Evolutionary conservation across 2,888 invertebrate genomes (phyloP), one percentile per base, ranked within the genome.

Genomic region (Eilema griseolum): DNA sequence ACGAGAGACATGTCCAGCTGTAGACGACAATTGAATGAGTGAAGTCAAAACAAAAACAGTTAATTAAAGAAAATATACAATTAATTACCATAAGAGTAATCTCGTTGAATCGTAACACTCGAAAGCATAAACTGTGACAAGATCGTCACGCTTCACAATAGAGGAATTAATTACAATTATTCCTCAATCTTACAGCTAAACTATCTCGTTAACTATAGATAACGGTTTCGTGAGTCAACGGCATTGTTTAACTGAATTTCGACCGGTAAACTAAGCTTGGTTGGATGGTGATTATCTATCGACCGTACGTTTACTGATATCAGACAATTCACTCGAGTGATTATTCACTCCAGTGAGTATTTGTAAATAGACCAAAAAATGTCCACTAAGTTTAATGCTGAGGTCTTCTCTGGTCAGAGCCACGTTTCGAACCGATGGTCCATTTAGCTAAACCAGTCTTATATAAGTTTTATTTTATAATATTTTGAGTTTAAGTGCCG

Each of bases 161-260:
- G 67, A 70, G 73, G 71, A 76, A 80, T 82, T 76, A 81, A 80
- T 81, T 80, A 82, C 78, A 71, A 78, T 76, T 78, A 81, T 70
- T 70, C 73, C 69, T 78, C 78, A 80, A 81, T 81, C 74, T 78
- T 74, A 75, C 77, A 26, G 70, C 71, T 78, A 78, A 82, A 76
- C 76, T 77, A 73, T 82, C 74, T 81, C 52, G 80, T 78, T 81
- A 82, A 72, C 75, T 77, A 79, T 75, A 46, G 69, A 69, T 82
- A 81, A 81, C 81, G 82, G 81, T 80, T 68, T 61, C 24, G 57
- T 41, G 66, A 72, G 73, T 69, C 80, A 77, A 82, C 72, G 73
- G 76, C 78, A 74, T 71, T 69, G 74, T 72, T 78, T 82, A 81
- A 78, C 76, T 78, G 83, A 76, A 73, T 80, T 72, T 72, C 66